Base-by-base conservation (phyloP, 1,140 invertebrate species). In the Drosophila sp. region DNA sequence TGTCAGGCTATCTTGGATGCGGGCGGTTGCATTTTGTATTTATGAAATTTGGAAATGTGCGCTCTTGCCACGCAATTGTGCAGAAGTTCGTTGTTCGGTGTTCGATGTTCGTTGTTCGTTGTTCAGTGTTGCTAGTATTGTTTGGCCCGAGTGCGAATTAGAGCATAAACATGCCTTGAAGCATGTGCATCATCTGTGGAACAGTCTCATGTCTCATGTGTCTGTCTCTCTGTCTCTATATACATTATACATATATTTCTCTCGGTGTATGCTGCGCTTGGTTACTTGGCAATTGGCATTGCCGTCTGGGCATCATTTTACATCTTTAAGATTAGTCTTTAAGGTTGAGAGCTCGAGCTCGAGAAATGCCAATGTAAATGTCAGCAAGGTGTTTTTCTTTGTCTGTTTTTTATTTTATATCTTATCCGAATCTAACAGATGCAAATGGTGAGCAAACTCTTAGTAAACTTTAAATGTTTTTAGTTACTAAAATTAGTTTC, bases 71-170 rank as follows among this genome's bases (percentile, higher is more conserved):
- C 84, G 83, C 83, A 87, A 87, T 89, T 87, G 83, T 82, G 72
- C 72, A 83, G 76, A 83, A 76, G 83, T 79, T 78, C 53, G 67
- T 75, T 65, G 61, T 59, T 41, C 38, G 29, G 54, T 62, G 29
- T 56, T 43, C 50, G 51, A 46, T 50, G 14, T 45, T 65, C 2
- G 40, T 4, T 43, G n/a, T 57, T 62, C 45, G 38, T 61, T 69
- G 48, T 48, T 25, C 3, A 5, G 1, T 29, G 27, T 56, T 56
- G 41, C 50, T 36, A 5, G 13, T 63, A 51, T 64, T 54, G 58
- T 64, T 70, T 76, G 78, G 66, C 81, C 81, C 64, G 76, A 70
- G 87, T 90, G 87, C 78, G 87, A 90, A 90, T 81, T 82, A 86
- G 87, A 90, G 87, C 87, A 90, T 76, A 90, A 90, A 90, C 65